Evolutionary conservation across 2,113 vertebrate species (phyloP), one percentile per base, ranked within the genome.

Genomic region (Camelus dromedarius): DNA sequence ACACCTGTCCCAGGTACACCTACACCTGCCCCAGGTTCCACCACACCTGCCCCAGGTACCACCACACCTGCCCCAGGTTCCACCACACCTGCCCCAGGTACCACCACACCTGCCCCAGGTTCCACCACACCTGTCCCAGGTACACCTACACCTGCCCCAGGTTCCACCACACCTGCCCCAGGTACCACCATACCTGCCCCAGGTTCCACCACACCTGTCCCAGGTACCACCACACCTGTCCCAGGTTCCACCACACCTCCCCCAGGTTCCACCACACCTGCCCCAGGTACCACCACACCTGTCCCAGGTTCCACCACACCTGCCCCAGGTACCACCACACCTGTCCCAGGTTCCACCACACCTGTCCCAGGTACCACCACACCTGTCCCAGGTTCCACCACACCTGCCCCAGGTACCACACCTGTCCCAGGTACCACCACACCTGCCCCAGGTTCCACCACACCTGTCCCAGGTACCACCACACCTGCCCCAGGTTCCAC

Each of bases 1-100:
- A 35, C 66, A 35, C 32, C 66, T 0, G 0, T 14, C n/a, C 32
- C 18, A 20, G 7, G 66, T 1, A 10, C 32, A 32, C 9, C 66
- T 1, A 35, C 66, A 19, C 16, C 67, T 0, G n/a, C 15, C n/a
- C 67, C 67, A 10, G 20, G 3, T 0, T 42, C 4, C 60, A 0
- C 56, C 8, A 13, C 28, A 64, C 62, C 62, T 14, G 28, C 15
- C 9, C 20, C 35, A 13, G 69, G 5, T 0, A 0, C 35, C 20
- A 4, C 70, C 4, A 72, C 38, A 3, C 12, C 38, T 0, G 38
- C 4, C 12, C 24, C 70, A 46, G 35, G 69, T 9, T 18, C n/a
- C 67, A 12, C 9, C 1, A 0, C 38, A 0, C 67, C n/a, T 1
- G n/a, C 12, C 67, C 19, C 35, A 22, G 19, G 19, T 1, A 0